A percentile compares a stretch with the other conserved stretches of the same genome.
Evolutionary conservation across 2,113 vertebrate species (phyloP).

Genomic region (Mirza zaza): DNA sequence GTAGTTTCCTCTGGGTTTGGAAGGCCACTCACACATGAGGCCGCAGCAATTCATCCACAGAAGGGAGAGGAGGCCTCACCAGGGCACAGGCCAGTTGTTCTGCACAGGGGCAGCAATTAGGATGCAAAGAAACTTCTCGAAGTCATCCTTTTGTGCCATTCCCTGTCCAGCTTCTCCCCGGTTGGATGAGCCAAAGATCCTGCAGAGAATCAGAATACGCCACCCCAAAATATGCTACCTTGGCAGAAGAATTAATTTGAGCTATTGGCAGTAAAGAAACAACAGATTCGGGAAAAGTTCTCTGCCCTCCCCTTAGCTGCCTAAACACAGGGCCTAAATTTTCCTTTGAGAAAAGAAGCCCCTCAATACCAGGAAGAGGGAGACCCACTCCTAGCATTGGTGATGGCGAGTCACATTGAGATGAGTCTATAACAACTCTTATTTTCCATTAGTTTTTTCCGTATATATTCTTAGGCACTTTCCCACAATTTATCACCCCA

Average conservation of each 20-base stretch:
- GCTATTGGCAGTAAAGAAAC: neutral
- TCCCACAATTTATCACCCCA: neutral
- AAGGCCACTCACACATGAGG: neutral
- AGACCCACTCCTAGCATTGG: neutral
- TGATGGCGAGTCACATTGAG: neutral
- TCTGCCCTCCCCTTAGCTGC: neutral
- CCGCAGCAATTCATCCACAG: accelerated
- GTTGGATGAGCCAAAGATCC: neutral
- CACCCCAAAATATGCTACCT: neutral
- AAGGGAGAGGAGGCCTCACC: neutral
- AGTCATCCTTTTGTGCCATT: neutral
- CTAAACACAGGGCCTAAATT: neutral
- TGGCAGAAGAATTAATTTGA: neutral
- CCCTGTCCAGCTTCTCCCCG: neutral
- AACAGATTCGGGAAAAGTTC: neutral
- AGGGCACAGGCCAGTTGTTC: neutral
- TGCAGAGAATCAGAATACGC: neutral
- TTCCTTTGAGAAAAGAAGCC: neutral
- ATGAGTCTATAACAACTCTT: neutral
- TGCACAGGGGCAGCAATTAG: neutral
- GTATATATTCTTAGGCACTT: neutral
- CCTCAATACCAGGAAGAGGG: neutral
- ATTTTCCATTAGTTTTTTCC: neutral
- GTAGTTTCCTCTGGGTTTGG: neutral
- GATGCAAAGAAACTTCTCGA: neutral